Evolutionary conservation across 1,140 invertebrate genomes (phyloP).

Genomic region (Tyrophagus putrescentiae): DNA sequence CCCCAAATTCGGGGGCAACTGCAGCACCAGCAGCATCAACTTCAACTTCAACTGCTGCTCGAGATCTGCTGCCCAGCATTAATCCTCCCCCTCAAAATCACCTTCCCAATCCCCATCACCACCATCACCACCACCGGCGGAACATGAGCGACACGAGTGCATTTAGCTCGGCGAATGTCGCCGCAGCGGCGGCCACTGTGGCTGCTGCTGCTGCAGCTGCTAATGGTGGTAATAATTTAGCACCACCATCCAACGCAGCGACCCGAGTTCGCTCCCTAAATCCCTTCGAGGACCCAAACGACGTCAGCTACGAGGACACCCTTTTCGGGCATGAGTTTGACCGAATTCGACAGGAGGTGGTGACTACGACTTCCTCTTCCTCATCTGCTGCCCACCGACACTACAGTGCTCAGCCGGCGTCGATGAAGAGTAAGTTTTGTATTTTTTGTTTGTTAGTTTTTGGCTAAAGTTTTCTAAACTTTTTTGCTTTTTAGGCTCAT

Average conservation of each 20-base stretch:
- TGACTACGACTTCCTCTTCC: slow-evolving; percentile 1
- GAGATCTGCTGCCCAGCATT: slow-evolving; percentile 21
- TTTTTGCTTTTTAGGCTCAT: slow-evolving; percentile 33
- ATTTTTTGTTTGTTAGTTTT: slow-evolving; percentile 3
- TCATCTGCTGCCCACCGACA: too few species aligned
- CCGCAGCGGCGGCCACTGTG: slow-evolving; percentile 56
- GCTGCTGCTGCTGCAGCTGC: slow-evolving; percentile 28
- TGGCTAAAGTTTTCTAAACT: slow-evolving; percentile 43
- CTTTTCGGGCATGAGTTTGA: slow-evolving; percentile 75
- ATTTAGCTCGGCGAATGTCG: slow-evolving; percentile 37
- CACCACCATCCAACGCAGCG: slow-evolving; percentile 41
- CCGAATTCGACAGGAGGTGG: slow-evolving; percentile 49
- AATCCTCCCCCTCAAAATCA: background rate
- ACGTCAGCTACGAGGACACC: slow-evolving; percentile 46
- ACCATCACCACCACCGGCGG: slow-evolving; percentile 44
- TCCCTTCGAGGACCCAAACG: slow-evolving; percentile 58
- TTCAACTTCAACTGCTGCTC: slow-evolving; percentile 24
- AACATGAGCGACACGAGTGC: slow-evolving; percentile 75
- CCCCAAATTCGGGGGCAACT: too few species aligned
- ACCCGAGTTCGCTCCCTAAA: slow-evolving; percentile 45
- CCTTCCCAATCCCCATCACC: slow-evolving; percentile 37
- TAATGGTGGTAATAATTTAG: slow-evolving; percentile 44
- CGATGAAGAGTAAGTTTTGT: background rate
- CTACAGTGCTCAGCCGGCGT: background rate
- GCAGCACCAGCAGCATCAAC: slow-evolving; percentile 24